Evolutionary conservation across 1,140 invertebrate genomes (phyloP).

Genomic region (Drosophila biarmipes): DNA sequence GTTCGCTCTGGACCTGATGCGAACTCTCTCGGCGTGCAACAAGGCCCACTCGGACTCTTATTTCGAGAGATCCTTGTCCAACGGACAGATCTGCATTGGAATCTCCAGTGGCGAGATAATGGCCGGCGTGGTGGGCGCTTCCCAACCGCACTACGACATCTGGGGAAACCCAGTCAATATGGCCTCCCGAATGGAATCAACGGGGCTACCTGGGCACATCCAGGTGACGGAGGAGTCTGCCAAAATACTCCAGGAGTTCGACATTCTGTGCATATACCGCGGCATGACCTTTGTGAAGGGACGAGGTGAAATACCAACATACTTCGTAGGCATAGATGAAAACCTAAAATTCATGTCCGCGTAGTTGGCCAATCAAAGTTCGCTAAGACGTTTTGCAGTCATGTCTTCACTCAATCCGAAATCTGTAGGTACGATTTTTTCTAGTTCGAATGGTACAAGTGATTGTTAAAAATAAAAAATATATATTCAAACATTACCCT

Average conservation of each 20-base stretch:
- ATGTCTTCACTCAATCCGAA: conserved; percentile 4
- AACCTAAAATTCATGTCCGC: not conserved
- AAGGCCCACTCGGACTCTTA: conserved; percentile 7
- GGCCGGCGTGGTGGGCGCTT: conserved; percentile 90
- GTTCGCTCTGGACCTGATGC: conserved; percentile 64
- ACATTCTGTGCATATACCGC: conserved; percentile 24
- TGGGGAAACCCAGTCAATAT: conserved; percentile 98
- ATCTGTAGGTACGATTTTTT: too few relatives aligned
- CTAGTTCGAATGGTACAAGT: not conserved
- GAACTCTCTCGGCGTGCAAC: conserved; percentile 45
- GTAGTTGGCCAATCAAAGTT: not conserved
- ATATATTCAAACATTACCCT: not conserved
- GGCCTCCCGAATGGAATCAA: conserved; percentile 96
- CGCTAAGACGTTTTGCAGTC: not conserved
- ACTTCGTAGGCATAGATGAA: conserved; percentile 29
- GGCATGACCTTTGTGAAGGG: conserved; percentile 40
- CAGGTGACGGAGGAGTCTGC: conserved; percentile 92
- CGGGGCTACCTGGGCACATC: conserved; percentile 91
- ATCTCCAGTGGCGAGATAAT: conserved; percentile 89
- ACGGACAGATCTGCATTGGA: conserved; percentile 89
- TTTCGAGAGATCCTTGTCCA: conserved; percentile 85
- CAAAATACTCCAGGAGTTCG: conserved; percentile 85
- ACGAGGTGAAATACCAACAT: conserved; percentile 30
- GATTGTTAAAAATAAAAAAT: not conserved
- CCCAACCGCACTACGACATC: conserved; percentile 94